Conservation (phyloP, 2,888 invertebrate species). For the Drosophila ochracea region DNA sequence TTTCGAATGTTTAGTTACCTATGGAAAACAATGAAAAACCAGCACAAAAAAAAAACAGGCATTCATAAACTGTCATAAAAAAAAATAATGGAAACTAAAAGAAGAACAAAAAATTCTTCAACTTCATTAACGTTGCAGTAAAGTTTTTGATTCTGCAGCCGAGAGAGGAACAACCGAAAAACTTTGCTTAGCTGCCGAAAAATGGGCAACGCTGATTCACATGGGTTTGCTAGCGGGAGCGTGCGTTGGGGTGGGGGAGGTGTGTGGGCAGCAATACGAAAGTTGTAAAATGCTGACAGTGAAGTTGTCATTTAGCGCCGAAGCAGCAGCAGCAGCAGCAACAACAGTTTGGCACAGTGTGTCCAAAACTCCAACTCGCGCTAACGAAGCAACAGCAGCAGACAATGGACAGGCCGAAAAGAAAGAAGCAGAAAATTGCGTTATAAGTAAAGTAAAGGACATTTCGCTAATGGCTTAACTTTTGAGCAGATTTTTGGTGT, state of each 20-base stretch:
- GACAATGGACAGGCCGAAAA: constrained; percentile 61
- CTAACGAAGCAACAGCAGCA: constrained; percentile 67
- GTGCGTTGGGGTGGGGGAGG: not conserved
- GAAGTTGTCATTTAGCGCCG: constrained; percentile 76
- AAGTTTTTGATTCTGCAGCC: constrained; percentile 58
- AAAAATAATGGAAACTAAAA: constrained; percentile 27
- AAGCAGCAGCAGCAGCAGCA: constrained; percentile 30
- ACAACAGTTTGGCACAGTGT: constrained; percentile 53
- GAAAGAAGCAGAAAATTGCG: constrained; percentile 72
- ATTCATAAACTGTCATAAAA: constrained; percentile 17
- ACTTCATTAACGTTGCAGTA: constrained; percentile 74
- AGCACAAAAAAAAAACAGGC: constrained; percentile 30
- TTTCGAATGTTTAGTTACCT: constrained; percentile 27
- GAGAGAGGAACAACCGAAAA: constrained; percentile 50
- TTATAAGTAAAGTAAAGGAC: constrained; percentile 79
- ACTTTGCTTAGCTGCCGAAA: constrained; percentile 62
- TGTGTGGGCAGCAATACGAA: constrained; percentile 23
- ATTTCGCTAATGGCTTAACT: constrained; percentile 80
- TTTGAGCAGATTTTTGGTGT: constrained; percentile 62
- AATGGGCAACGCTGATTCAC: constrained; percentile 53
- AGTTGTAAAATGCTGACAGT: constrained; percentile 77
- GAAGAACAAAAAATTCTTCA: constrained; percentile 61
- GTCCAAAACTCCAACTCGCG: constrained; percentile 55
- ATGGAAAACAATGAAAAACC: constrained; percentile 22
- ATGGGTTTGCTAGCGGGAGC: not conserved